Evolutionary conservation across 2,113 vertebrate genomes (phyloP).

Genomic region (Sinocyclocheilus anophthalmus): DNA sequence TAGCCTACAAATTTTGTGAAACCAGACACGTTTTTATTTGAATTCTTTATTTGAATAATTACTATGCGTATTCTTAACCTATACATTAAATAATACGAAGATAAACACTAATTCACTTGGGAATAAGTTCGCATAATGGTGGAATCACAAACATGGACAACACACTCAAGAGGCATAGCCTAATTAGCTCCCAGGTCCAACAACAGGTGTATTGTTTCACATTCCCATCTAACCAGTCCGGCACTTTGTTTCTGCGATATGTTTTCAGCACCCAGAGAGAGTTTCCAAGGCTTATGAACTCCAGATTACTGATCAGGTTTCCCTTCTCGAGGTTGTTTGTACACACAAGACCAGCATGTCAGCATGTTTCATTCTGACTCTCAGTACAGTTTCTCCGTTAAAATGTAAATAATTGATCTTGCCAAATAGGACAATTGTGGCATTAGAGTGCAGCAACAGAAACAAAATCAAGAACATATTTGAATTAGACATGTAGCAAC

Average conservation of each 20-base stretch:
- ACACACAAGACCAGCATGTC: neutral
- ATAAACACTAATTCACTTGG: neutral
- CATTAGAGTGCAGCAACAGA: neutral
- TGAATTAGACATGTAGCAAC: no score
- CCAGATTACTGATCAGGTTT: neutral
- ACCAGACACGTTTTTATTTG: neutral
- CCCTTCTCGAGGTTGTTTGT: neutral
- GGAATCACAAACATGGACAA: constrained; percentile 8
- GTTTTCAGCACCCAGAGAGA: neutral
- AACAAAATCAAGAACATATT: neutral
- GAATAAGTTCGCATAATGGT: neutral
- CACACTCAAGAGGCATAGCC: neutral
- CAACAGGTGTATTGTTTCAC: constrained; percentile 4
- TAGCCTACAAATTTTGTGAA: neutral
- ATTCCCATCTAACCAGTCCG: constrained; percentile 18
- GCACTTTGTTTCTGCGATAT: neutral
- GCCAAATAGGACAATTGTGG: neutral
- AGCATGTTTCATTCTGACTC: neutral
- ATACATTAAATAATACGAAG: neutral
- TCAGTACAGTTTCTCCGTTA: neutral
- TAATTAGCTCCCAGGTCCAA: neutral
- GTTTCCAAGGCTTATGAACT: constrained; percentile 1
- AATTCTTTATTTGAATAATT: neutral
- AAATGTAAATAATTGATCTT: neutral
- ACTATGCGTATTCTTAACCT: neutral